Conservation (phyloP, 2,113 vertebrate species). For the Saccopteryx leptura region DNA sequence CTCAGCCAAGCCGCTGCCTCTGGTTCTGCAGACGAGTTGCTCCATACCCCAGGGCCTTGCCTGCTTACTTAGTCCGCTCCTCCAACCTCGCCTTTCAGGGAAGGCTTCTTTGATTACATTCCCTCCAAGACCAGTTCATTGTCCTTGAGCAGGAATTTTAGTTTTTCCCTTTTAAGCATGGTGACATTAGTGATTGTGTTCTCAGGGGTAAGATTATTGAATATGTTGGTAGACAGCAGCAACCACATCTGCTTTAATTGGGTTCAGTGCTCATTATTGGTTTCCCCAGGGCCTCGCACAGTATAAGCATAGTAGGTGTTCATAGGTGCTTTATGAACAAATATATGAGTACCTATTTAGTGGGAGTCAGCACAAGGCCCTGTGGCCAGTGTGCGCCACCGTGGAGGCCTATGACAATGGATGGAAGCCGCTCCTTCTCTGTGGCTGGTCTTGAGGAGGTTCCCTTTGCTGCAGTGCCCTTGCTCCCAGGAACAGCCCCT, state of each 20-base stretch:
- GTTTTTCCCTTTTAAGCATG: not conserved
- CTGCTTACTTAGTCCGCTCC: not conserved
- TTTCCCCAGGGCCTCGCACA: not conserved
- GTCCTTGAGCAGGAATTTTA: not conserved
- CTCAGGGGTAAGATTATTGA: not conserved
- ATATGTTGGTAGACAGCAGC: not conserved
- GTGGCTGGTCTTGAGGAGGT: not conserved
- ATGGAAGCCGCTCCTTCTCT: too few relatives aligned
- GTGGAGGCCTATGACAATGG: fast-evolving
- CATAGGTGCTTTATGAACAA: not conserved
- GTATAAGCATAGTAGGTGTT: fast-evolving
- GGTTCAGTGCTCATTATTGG: not conserved
- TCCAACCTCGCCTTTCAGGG: not conserved
- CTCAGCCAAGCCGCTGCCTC: not conserved
- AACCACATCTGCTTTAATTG: not conserved
- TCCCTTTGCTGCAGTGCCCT: not conserved
- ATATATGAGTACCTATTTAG: fast-evolving
- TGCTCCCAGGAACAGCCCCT: not conserved
- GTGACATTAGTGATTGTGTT: not conserved
- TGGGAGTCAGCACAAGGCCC: not conserved
- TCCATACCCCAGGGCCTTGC: not conserved
- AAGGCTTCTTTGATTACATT: not conserved
- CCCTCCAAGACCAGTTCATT: not conserved
- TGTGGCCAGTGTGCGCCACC: not conserved
- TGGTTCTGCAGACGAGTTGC: not conserved